Base-by-base conservation (phyloP, 1,140 invertebrate species). In the Eufriesea mexicana region DNA sequence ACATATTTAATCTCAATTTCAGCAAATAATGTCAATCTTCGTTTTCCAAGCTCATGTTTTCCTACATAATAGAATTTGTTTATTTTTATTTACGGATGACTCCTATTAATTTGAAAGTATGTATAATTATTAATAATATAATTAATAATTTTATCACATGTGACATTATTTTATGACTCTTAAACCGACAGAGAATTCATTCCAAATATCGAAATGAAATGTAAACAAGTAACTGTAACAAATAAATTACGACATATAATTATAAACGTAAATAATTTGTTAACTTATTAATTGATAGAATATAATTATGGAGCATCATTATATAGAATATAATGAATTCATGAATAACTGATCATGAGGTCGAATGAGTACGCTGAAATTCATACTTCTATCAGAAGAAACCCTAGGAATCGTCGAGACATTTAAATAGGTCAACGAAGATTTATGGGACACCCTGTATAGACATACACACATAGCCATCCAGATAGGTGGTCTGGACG, bases 401-500 rank as follows among this genome's bases (percentile, higher is more conserved):
- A 18, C 16, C 0, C 5, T 42, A 20, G n/a, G 51, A 51, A 47
- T 70, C 49, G 47, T 51, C 5, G 18, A 71, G 0, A 25, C 16
- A 8, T 35, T 73, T 45, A 5, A 45, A 20, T 49, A 35, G 23
- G 23, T n/a, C 14, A 42, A 9, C 55, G 7, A 54, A 51, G 67
- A 62, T 35, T 67, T 49, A 25, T 25, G 35, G 20, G 9, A 49
- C 66, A 75, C 80, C 61, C 54, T 51, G 49, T 77, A 25, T 67
- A 72, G 54, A 54, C 18, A 42, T n/a, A 55, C 28, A 59, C 14
- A 14, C 49, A 47, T 47, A 84, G 47, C 8, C 51, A 20, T 16
- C 51, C 71, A 70, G 25, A 47, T 75, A 51, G 54, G 55, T 55
- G 55, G 47, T 18, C 67, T 72, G 67, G 47, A 23, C 55, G 35